Evolutionary conservation across 2,888 invertebrate species (phyloP).

Genomic region (Pyrrhia umbra): DNA sequence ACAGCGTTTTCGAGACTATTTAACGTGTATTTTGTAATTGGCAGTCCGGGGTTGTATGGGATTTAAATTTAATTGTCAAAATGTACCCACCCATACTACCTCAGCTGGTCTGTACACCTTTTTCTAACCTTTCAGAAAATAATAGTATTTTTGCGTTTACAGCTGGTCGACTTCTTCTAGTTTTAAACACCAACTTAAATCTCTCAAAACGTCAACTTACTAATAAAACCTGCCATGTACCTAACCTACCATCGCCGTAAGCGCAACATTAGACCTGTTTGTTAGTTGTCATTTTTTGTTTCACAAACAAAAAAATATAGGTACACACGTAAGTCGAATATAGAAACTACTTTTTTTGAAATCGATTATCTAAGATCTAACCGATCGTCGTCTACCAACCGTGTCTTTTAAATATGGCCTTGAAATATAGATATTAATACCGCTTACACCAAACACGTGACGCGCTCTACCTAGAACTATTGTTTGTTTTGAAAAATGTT

Average conservation of each 20-base stretch:
- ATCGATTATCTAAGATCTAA: not conserved
- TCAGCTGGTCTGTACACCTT: too few species aligned
- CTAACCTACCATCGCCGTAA: not conserved
- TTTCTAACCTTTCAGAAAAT: too few species aligned
- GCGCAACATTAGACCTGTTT: slow-evolving; percentile 1
- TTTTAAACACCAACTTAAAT: not conserved
- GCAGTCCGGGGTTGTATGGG: too few species aligned
- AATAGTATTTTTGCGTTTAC: too few species aligned
- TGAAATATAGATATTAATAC: not conserved
- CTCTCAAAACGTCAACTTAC: not conserved
- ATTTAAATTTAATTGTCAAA: too few species aligned
- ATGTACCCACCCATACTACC: too few species aligned
- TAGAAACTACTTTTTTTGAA: not conserved
- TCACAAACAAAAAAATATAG: not conserved
- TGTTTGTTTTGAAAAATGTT: slow-evolving; percentile 16
- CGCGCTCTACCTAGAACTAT: slow-evolving; percentile 3
- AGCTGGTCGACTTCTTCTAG: too few species aligned
- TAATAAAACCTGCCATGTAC: not conserved
- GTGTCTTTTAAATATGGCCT: not conserved
- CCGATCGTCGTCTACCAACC: not conserved
- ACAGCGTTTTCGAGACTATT: too few species aligned
- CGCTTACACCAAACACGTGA: slow-evolving; percentile 6
- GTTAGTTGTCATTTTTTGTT: not conserved
- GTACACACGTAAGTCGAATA: not conserved
- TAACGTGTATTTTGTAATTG: too few species aligned